phyloP scores from a whole-genome alignment of 1,140 invertebrate species.

The Drosophila seguyi region DNA sequence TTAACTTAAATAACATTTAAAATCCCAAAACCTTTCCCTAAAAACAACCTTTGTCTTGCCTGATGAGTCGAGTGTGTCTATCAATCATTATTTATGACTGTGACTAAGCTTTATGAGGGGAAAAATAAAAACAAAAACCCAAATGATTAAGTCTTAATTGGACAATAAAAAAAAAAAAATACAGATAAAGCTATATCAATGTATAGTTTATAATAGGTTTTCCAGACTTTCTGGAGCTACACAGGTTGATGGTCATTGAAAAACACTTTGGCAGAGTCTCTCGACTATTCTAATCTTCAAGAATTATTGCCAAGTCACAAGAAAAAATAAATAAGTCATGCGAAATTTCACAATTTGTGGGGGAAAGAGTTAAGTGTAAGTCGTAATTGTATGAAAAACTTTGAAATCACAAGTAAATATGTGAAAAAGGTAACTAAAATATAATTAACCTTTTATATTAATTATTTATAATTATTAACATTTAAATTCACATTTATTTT shows the following conservation, averaged over 20 bases:
- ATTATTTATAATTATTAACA: no score
- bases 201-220: constrained; percentile 5
- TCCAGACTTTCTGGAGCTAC: constrained; percentile 9
- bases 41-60: neutral
- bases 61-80: constrained; percentile 1
- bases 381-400: no score
- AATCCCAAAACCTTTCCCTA: no score
- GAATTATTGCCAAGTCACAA: neutral
- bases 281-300: neutral
- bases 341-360: constrained; percentile 1
- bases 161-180: neutral
- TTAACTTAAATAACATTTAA: no score
- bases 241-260: neutral
- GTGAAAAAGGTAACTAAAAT: no score
- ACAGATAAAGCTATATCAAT: constrained; percentile 8
- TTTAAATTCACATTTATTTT: no score
- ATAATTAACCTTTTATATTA: no score
- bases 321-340: neutral
- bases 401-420: no score
- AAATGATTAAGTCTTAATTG: constrained; percentile 14
- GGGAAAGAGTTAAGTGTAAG: no score
- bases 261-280: neutral
- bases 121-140: neutral
- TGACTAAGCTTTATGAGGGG: constrained; percentile 1
- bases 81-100: constrained; percentile 4